Conservation (phyloP, 1,140 invertebrate species). For the Leptestheria dahalacensis region DNA sequence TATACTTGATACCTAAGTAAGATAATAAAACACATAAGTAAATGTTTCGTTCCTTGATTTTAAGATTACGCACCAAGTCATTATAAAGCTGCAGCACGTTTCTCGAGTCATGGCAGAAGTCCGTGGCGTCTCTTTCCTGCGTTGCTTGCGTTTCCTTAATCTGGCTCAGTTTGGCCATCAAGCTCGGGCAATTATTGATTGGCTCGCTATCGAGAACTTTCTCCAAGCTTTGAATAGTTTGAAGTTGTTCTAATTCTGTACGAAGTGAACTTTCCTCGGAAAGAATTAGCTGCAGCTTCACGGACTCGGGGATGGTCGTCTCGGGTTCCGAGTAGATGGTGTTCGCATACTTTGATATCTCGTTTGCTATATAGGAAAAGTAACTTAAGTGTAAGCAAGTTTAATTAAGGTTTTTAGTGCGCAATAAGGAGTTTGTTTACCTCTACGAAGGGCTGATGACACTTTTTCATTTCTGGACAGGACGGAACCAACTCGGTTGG, state of each 20-base stretch:
- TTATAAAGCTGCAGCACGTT: neutral
- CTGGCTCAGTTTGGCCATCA: neutral
- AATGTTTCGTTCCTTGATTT: neutral
- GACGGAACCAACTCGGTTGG: neutral
- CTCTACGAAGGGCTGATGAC: constrained; percentile 1
- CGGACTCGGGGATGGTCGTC: neutral
- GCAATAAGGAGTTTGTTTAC: neutral
- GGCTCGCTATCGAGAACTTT: neutral
- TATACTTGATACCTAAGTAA: neutral
- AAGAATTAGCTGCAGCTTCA: neutral
- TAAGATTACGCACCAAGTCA: neutral
- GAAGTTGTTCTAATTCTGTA: neutral
- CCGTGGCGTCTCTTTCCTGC: neutral
- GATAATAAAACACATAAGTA: neutral
- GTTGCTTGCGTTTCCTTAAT: neutral
- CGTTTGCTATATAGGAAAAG: neutral
- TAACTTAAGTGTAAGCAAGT: neutral
- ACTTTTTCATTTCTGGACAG: constrained; percentile 5
- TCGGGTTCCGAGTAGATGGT: constrained; percentile 1
- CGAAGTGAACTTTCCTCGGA: neutral
- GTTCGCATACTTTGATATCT: neutral
- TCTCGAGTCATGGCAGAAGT: neutral
- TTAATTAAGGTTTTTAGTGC: neutral
- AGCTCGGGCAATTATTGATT: neutral
- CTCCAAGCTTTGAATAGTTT: neutral